These are phyloP conservation scores for Noctua janthina DNA, from an alignment of 2,888 invertebrate genomes.

Conservation along the genomic window DNA sequence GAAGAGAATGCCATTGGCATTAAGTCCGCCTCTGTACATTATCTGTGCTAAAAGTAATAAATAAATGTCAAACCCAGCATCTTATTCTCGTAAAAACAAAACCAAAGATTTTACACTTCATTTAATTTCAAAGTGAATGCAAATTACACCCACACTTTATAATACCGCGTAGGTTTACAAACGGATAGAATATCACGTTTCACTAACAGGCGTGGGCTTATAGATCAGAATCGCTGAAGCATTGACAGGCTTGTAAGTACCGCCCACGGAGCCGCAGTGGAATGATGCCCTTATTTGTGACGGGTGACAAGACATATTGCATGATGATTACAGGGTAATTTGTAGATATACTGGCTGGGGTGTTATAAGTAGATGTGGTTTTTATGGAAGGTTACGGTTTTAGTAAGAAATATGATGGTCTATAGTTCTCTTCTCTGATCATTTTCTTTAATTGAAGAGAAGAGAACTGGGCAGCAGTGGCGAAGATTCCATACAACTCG, in stretches of 20 bases:
- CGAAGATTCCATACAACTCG: no score
- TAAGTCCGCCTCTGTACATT: no score
- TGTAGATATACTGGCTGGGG: not conserved
- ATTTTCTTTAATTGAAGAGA: not conserved
- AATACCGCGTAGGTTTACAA: conserved; percentile 24
- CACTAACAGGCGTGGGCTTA: conserved; percentile 32
- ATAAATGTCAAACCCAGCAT: not conserved
- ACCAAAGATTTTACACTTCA: not conserved
- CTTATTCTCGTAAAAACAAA: not conserved
- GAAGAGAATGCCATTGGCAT: no score
- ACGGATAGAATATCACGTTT: not conserved
- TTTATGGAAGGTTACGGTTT: not conserved
- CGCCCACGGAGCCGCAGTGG: conserved; percentile 15
- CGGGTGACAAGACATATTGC: conserved; percentile 16
- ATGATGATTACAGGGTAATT: conserved; percentile 9
- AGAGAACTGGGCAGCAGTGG: not conserved
- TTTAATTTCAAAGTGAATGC: not conserved
- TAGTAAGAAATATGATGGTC: not conserved
- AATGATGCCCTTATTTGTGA: conserved; percentile 19
- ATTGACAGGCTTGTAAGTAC: conserved; percentile 7
- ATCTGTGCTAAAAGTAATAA: no score
- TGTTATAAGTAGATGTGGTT: not conserved
- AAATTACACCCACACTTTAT: not conserved
- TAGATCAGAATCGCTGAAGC: conserved; percentile 37
- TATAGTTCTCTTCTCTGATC: no score